A percentile compares a stretch with the other conserved stretches of the same genome.
Conservation (phyloP, 2,888 invertebrate species). For the Mythimna lalbum region DNA sequence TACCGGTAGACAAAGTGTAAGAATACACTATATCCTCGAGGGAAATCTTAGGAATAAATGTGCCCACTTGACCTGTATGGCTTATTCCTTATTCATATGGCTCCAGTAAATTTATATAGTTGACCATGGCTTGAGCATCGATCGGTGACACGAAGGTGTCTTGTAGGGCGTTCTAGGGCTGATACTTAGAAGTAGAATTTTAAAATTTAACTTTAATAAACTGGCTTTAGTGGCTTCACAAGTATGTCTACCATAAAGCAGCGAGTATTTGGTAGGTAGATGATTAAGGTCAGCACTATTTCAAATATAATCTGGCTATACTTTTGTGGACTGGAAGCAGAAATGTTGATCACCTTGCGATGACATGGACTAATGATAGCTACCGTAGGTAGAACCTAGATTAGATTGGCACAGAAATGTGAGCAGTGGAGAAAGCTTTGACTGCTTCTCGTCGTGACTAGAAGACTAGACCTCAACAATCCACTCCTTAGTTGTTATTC, state of each 20-base stretch:
- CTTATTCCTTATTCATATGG: conserved; percentile 29
- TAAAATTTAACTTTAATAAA: conserved; percentile 4
- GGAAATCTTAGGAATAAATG: conserved; percentile 53
- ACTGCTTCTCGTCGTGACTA: neutral
- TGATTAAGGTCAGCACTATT: no score
- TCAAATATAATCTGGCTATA: no score
- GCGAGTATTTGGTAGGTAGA: neutral
- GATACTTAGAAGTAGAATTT: conserved; percentile 2
- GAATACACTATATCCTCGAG: conserved; percentile 12
- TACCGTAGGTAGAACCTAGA: no score
- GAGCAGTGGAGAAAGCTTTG: no score
- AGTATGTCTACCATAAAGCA: neutral
- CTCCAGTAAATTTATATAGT: conserved; percentile 3
- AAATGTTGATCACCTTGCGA: no score
- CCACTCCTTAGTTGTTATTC: neutral
- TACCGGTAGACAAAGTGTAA: conserved; percentile 1
- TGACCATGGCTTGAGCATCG: conserved; percentile 21
- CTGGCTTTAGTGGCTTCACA: neutral
- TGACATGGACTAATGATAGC: no score
- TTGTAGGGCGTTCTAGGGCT: conserved; percentile 19
- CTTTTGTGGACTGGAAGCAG: no score
- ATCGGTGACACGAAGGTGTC: conserved; percentile 23
- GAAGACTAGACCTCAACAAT: neutral
- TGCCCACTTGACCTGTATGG: conserved; percentile 22
- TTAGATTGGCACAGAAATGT: no score